Percentiles rank a stretch among this genome's conserved stretches.
phyloP scores from a whole-genome alignment of 2,113 vertebrate species.

The Colistium nudipinnis region DNA sequence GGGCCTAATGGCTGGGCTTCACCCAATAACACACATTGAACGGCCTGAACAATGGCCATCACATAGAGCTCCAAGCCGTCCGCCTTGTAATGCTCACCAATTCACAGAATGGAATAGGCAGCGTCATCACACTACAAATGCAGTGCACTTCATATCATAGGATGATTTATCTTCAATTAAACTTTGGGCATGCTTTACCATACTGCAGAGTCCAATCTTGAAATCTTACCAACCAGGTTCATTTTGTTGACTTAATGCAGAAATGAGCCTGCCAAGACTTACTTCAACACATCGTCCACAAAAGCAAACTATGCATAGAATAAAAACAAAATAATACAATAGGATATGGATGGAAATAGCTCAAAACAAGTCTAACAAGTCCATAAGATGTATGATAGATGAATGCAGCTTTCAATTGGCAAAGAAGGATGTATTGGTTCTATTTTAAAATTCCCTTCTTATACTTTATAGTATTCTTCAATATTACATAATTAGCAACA shows the following conservation, averaged over 20 bases:
- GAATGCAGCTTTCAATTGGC: no score
- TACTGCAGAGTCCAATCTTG: slow-evolving; percentile 36
- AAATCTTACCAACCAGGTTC: slow-evolving; percentile 6
- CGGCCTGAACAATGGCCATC: slow-evolving; percentile 30
- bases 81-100: slow-evolving; percentile 52
- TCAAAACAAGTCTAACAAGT: neutral
- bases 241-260: neutral
- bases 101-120: slow-evolving; percentile 60
- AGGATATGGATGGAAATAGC: no score
- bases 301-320: neutral
- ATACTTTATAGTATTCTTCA: no score
- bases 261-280: neutral
- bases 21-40: slow-evolving; percentile 42
- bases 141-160: neutral
- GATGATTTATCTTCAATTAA: slow-evolving; percentile 49
- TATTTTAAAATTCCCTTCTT: no score
- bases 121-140: slow-evolving; percentile 50
- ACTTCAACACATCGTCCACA: neutral
- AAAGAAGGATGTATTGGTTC: no score
- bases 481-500: no score
- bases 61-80: slow-evolving; percentile 34
- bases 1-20: slow-evolving; percentile 41
- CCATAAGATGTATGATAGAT: neutral
- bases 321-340: no score
- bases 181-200: slow-evolving; percentile 34